Evolutionary conservation across 2,113 vertebrate species (phyloP).

Genomic region (Delphinapterus leucas): DNA sequence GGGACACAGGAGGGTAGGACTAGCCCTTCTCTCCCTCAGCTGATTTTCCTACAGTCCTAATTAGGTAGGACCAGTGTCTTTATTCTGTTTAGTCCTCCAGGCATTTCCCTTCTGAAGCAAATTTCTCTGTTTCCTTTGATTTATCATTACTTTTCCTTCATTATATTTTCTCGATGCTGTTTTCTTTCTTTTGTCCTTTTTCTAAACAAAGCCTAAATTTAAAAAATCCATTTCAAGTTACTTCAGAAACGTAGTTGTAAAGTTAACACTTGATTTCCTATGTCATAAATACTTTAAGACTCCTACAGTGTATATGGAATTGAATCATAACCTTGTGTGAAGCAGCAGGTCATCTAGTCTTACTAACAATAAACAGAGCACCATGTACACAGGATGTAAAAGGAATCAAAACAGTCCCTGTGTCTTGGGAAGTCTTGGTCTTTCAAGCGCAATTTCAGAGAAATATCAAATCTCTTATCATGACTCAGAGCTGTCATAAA

Average conservation of each 20-base stretch:
- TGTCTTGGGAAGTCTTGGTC: neutral
- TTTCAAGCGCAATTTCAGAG: neutral
- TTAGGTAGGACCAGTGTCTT: neutral
- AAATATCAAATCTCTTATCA: neutral
- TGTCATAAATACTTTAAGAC: neutral
- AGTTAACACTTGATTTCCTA: neutral
- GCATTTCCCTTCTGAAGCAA: neutral
- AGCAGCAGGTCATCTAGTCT: neutral
- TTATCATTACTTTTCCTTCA: neutral
- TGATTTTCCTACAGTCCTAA: neutral
- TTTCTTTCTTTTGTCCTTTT: neutral
- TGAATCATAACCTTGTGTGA: neutral
- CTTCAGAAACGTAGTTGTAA: neutral
- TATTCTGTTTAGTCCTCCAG: neutral
- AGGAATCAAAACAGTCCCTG: neutral
- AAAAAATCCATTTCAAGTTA: neutral
- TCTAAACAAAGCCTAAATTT: neutral
- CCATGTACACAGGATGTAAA: neutral
- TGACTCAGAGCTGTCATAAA: neutral
- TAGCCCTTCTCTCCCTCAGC: neutral
- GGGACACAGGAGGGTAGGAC: neutral
- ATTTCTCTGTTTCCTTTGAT: neutral
- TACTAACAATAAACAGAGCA: neutral
- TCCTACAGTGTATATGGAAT: neutral
- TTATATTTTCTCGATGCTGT: neutral